Evolutionary conservation across 2,113 vertebrate species (phyloP), one percentile per base, ranked within the genome.

Genomic region (Vimba vimba): DNA sequence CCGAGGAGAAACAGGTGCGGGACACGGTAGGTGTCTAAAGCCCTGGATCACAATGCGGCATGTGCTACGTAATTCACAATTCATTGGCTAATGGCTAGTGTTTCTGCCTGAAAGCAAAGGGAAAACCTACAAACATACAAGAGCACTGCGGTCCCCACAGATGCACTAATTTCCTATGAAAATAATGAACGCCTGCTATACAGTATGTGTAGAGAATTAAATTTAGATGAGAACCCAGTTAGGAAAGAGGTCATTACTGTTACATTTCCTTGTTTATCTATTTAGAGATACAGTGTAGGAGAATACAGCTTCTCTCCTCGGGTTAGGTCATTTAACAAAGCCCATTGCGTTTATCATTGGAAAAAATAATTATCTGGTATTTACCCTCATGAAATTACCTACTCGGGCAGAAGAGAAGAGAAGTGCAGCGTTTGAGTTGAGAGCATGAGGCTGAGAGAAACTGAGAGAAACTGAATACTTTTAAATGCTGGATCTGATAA

Each of bases 401-500:
- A 76, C 68, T 80, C 19, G 10, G 11, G 13, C 21, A 36, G 64
- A 71, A 23, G 27, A 36, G 64, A 71, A 23, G 27, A 36, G n/a
- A 66, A 30, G 43, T 23, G 21, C 1, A 0, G 10, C 19, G 64
- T 68, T 64, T 82, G 79, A 77, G 74, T 50, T 1, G 23, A 2
- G 78, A 86, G 59, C 10, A 25, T 21, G 62, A 83, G 74, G 81
- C 52, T 79, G 71, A 55, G 45, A 43, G 33, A 87, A 83, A 64
- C 52, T 79, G 71, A 55, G 45, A 43, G 25, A 87, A 80, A 64
- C 73, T 76, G 82, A 66, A 47, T 85, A 17, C 10, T 74, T 86
- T 89, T 83, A 87, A 88, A 76, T n/a, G 79, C 71, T 52, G 64
- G 64, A 86, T 90, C 86, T 88, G 88, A 90, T 89, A 91, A 82